Evolutionary conservation across 2,113 vertebrate species (phyloP).

Genomic region (Dromiciops gliroides): DNA sequence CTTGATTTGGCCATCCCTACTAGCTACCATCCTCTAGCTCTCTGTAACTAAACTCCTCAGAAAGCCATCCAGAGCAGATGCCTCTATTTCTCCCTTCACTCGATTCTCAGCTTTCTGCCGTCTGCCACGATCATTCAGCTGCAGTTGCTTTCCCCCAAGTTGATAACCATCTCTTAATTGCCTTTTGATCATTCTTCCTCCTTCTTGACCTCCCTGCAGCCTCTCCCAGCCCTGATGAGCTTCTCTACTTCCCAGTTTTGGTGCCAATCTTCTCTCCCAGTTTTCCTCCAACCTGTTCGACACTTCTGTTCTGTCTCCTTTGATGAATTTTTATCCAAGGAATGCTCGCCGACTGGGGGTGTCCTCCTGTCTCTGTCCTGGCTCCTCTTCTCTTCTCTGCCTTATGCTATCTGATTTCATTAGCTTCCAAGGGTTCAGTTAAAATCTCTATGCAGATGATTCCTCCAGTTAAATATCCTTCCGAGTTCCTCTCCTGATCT

Average conservation of each 20-base stretch:
- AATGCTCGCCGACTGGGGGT: background rate
- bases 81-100: background rate
- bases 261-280: background rate
- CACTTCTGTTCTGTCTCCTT: background rate
- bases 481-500: background rate
- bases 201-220: background rate
- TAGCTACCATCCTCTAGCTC: background rate
- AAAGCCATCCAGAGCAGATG: background rate
- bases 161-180: background rate
- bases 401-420: background rate
- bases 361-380: background rate
- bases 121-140: background rate
- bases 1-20: background rate
- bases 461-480: background rate
- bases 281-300: background rate
- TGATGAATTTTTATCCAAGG: background rate
- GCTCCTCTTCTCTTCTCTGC: background rate
- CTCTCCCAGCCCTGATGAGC: background rate
- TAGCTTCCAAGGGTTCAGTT: background rate
- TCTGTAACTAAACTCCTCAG: background rate
- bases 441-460: background rate
- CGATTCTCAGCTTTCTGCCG: background rate
- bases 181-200: background rate
- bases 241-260: background rate
- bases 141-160: background rate